phyloP scores from a whole-genome alignment of 1,140 invertebrate species.

The Meloidogyne chitwoodi region DNA sequence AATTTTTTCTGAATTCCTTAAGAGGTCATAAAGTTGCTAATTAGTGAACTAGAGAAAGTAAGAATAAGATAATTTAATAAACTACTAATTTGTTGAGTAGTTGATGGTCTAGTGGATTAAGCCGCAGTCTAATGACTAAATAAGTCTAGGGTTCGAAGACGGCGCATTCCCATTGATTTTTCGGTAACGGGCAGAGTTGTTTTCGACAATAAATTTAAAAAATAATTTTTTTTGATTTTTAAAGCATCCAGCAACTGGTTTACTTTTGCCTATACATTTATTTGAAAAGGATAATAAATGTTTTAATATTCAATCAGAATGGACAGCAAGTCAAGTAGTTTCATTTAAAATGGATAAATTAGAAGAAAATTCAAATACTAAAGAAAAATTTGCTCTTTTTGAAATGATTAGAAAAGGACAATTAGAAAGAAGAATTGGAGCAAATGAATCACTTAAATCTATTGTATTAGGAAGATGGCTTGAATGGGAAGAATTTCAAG shows the following conservation, averaged over 20 bases:
- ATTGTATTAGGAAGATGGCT: conserved; percentile 50
- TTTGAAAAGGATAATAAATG: conserved; percentile 49
- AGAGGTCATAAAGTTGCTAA: no score
- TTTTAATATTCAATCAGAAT: conserved; percentile 36
- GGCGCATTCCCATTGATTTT: no score
- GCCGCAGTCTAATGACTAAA: no score
- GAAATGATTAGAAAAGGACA: conserved; percentile 31
- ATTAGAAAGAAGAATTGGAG: conserved; percentile 35
- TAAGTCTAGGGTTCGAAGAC: no score
- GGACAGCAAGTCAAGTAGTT: conserved; percentile 21
- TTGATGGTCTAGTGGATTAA: no score
- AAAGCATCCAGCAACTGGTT: conserved; percentile 42
- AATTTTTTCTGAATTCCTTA: no score
- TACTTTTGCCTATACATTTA: conserved; percentile 49
- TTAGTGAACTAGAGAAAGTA: no score
- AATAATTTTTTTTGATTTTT: no score
- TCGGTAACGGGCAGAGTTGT: no score
- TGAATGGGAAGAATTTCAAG: conserved; percentile 32
- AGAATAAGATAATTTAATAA: no score
- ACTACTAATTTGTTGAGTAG: no score
- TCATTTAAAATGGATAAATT: conserved; percentile 23
- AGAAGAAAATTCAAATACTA: neutral
- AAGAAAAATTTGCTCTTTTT: conserved; percentile 18
- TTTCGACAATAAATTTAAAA: no score
- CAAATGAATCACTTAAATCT: conserved; percentile 31